These are phyloP conservation scores for Hyaena hyaena DNA, from an alignment of 2,113 vertebrate genomes.

Conservation along the genomic window DNA sequence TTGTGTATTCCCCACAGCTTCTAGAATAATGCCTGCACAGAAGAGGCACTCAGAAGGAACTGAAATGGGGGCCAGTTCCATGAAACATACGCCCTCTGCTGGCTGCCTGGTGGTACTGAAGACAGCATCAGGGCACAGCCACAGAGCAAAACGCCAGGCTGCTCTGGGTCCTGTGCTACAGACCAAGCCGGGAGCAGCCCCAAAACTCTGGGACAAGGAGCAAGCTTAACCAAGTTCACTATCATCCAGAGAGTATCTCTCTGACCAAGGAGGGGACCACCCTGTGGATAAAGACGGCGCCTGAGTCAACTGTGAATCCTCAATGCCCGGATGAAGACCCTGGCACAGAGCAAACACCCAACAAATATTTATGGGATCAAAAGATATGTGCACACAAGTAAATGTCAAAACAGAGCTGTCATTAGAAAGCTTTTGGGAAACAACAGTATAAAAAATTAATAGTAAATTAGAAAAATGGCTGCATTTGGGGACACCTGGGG, in stretches of 20 bases:
- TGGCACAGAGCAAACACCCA: neutral
- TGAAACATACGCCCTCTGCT: neutral
- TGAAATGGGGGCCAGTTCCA: neutral
- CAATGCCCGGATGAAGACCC: neutral
- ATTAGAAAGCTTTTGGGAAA: neutral
- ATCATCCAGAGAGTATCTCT: neutral
- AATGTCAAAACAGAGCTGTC: neutral
- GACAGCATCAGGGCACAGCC: neutral
- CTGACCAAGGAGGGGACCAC: neutral
- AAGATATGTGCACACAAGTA: neutral
- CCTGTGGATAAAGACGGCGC: neutral
- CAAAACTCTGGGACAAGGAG: neutral
- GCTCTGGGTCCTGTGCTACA: neutral
- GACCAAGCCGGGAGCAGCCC: neutral
- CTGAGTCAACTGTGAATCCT: neutral
- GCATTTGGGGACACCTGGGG: neutral
- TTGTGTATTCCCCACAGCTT: neutral
- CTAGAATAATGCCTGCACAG: neutral
- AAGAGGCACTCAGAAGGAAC: neutral
- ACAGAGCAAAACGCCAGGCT: neutral
- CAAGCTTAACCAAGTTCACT: neutral
- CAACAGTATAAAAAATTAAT: neutral
- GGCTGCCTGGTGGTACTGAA: neutral
- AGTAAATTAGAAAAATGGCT: neutral
- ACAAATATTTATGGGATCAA: slow-evolving; percentile 1